Base-by-base conservation (phyloP, 2,113 vertebrate species). In the Corythoichthys haematopterus region DNA sequence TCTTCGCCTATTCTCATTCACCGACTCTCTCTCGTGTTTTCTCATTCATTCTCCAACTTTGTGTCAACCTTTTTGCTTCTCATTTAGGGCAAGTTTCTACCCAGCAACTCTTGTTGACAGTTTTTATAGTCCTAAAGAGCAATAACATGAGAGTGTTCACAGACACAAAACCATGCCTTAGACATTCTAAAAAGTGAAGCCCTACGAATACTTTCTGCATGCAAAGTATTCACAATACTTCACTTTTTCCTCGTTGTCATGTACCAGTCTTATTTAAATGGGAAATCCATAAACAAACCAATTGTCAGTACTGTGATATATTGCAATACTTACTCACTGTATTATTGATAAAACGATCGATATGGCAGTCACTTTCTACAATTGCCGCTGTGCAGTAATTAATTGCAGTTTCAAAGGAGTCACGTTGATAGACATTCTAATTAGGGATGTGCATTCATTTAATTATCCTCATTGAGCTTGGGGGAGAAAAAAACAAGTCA, bases 1-100 rank as follows among this genome's bases (percentile, higher is more conserved):
- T 73, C 73, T 77, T 70, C 48, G 51, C 65, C 61, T 60, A 76
- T 72, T 73, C 35, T 64, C 61, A 57, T 66, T 68, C 63, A 37
- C 68, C 72, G 66, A 72, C 68, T 79, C 71, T 64, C 70, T 60
- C 65, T 58, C 60, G 76, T 76, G 55, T 64, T 46, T 33, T 6
- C 43, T 33, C 45, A 20, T 62, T 46, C 28, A 43, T 8, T 28
- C 28, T 2, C 20, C 38, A 61, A 61, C 59, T 61, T 61, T 45
- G 16, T 16, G 38, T 61, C n/a, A 38, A 61, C 38, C 59, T 20
- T 61, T 61, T 61, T 15, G n/a, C 40, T 43, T 43, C 59, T 61
- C 55, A 14, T 36, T 36, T 57, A 33, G 13, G 55, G 33, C 55
- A 13, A 10, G 20, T 28, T 28, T 28, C 20, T 28, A 28, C 20